Conservation (phyloP, 2,113 vertebrate species). For the Hepsetus odoe region DNA sequence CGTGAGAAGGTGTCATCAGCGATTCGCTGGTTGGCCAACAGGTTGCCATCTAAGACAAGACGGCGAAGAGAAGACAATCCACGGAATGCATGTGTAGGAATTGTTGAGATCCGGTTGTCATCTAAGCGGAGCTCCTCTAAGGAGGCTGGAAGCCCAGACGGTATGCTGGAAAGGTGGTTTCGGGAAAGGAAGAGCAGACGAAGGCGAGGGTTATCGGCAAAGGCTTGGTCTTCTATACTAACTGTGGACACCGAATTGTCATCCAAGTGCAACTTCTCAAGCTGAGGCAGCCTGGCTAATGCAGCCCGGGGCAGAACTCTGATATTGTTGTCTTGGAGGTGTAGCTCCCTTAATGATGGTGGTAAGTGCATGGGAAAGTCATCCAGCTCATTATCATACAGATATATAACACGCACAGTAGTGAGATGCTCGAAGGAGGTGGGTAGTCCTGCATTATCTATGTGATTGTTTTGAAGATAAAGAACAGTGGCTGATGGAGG, state of each 20-base stretch:
- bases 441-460: conserved; percentile 88
- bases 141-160: conserved; percentile 85
- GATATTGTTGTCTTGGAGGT: conserved; percentile 96
- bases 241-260: conserved; percentile 95
- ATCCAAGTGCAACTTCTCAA: conserved; percentile 91
- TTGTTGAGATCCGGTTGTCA: conserved; percentile 94
- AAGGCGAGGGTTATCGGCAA: conserved; percentile 83
- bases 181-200: conserved; percentile 89
- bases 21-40: conserved; percentile 93
- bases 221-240: conserved; percentile 93
- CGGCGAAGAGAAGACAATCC: conserved; percentile 85
- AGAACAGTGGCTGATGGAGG: conserved; percentile 87
- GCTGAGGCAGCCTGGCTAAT: conserved; percentile 84
- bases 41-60: conserved; percentile 91
- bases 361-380: conserved; percentile 87
- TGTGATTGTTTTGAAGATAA: conserved; percentile 96
- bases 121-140: conserved; percentile 92
- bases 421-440: conserved; percentile 79
- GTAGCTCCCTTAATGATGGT: conserved; percentile 86
- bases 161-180: conserved; percentile 94
- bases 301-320: conserved; percentile 82
- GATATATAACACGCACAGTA: conserved; percentile 85
- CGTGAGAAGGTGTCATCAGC: conserved; percentile 94
- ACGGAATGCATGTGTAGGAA: conserved; percentile 90
- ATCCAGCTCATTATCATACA: conserved; percentile 92